These are phyloP conservation scores for Graptemys geographica DNA, from an alignment of 2,797 vertebrate species.

Conservation along the genomic window DNA sequence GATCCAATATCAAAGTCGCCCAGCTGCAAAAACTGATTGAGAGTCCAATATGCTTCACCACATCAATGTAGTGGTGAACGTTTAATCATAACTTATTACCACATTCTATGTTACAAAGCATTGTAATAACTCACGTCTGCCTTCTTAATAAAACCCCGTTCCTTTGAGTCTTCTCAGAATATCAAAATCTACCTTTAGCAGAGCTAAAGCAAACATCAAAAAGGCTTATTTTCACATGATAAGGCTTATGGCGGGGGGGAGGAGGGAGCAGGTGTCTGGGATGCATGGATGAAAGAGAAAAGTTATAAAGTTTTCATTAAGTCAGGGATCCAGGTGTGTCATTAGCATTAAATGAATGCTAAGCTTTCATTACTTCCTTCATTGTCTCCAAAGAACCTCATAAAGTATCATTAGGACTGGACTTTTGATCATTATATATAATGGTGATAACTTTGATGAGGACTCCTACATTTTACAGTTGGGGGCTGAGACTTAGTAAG, in stretches of 20 bases:
- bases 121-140: neutral
- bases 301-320: conserved; percentile 44
- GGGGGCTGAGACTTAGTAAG: neutral
- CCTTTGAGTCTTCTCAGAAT: neutral
- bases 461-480: neutral
- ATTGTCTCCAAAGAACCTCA: conserved; percentile 55
- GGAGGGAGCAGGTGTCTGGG: neutral
- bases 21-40: neutral
- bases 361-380: conserved; percentile 23
- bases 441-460: conserved; percentile 35
- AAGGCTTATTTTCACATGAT: neutral
- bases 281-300: neutral
- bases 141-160: neutral
- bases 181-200: neutral
- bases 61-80: neutral
- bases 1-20: neutral
- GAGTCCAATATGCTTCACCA: neutral
- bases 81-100: neutral
- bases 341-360: conserved; percentile 51
- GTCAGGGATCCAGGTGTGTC: conserved; percentile 4
- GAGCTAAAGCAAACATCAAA: neutral
- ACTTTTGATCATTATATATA: conserved; percentile 60
- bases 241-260: neutral
- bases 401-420: conserved; percentile 25
- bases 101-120: neutral